Evolutionary conservation across 2,888 invertebrate genomes (phyloP).

Genomic region (Sceliomorpha sp.): DNA sequence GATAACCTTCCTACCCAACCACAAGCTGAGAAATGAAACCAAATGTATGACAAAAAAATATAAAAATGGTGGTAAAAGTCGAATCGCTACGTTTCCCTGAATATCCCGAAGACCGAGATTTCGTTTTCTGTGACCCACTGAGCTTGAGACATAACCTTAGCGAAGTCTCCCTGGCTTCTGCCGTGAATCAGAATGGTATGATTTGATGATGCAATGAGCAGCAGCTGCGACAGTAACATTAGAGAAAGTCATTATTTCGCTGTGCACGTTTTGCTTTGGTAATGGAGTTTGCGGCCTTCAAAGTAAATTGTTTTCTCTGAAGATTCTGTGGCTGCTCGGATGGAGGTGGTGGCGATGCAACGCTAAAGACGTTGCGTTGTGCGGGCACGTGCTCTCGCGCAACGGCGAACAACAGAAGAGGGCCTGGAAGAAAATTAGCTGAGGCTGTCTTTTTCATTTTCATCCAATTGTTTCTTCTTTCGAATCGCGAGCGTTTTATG

Average conservation of each 20-base stretch:
- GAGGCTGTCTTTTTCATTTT: conserved; percentile 52
- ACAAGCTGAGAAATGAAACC: no score
- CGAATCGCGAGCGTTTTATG: conserved; percentile 26
- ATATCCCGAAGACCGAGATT: conserved; percentile 35
- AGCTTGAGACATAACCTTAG: conserved; percentile 80
- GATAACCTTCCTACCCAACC: no score
- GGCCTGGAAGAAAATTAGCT: conserved; percentile 16
- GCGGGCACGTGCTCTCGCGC: conserved; percentile 42
- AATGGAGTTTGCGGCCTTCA: conserved; percentile 80
- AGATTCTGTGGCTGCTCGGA: conserved; percentile 52
- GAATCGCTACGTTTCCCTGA: conserved; percentile 21
- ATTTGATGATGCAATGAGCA: conserved; percentile 68
- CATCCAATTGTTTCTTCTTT: conserved; percentile 31
- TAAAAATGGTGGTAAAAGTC: no score
- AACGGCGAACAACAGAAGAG: not conserved
- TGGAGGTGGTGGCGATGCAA: conserved; percentile 37
- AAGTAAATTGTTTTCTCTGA: conserved; percentile 79
- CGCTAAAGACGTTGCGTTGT: conserved; percentile 19
- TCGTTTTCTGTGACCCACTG: conserved; percentile 73
- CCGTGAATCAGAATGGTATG: conserved; percentile 66
- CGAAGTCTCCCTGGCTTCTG: conserved; percentile 54
- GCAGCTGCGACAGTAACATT: conserved; percentile 62
- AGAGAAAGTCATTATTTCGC: conserved; percentile 79
- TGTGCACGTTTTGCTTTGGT: conserved; percentile 71
- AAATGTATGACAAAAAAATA: no score